Evolutionary conservation across 2,888 invertebrate species (phyloP).

Genomic region (Xiphydria camelus): DNA sequence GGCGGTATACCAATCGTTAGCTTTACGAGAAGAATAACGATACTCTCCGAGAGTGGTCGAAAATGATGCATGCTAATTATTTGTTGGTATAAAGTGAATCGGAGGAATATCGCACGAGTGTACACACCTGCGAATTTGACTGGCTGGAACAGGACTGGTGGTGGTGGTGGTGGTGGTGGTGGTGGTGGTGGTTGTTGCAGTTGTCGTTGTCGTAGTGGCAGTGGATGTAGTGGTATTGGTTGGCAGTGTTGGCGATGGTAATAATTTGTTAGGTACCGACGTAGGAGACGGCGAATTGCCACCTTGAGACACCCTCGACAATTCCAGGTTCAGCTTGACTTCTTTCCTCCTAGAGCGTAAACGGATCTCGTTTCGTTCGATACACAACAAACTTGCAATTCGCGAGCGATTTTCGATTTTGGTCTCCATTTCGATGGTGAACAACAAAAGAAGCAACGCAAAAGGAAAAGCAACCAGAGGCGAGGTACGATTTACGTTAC

Average conservation of each 20-base stretch:
- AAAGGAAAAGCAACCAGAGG: background rate
- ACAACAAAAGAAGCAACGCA: background rate
- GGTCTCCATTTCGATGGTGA: too few species aligned
- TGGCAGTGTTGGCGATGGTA: conserved; percentile 50
- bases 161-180: conserved; percentile 54
- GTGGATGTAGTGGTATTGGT: conserved; percentile 60
- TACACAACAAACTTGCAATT: too few species aligned
- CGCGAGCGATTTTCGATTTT: too few species aligned
- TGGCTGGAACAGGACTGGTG: conserved; percentile 58
- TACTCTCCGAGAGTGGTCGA: too few species aligned
- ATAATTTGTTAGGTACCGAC: conserved; percentile 44
- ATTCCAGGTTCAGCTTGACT: conserved; percentile 53
- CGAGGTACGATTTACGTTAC: background rate
- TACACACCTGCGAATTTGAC: conserved; percentile 55
- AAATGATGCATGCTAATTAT: too few species aligned
- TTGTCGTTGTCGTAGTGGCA: conserved; percentile 51
- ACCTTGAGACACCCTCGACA: conserved; percentile 52
- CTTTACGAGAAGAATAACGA: too few species aligned
- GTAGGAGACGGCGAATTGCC: conserved; percentile 49
- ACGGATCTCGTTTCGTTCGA: too few species aligned
- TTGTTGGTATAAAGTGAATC: too few species aligned
- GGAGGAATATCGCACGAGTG: too few species aligned
- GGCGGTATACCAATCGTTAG: too few species aligned
- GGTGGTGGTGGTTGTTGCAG: conserved; percentile 60
- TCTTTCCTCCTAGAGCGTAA: conserved; percentile 48